A percentile compares a stretch with the other conserved stretches of the same genome.
Evolutionary conservation across 2,888 invertebrate species (phyloP).

Genomic region (Nyleta sp.): DNA sequence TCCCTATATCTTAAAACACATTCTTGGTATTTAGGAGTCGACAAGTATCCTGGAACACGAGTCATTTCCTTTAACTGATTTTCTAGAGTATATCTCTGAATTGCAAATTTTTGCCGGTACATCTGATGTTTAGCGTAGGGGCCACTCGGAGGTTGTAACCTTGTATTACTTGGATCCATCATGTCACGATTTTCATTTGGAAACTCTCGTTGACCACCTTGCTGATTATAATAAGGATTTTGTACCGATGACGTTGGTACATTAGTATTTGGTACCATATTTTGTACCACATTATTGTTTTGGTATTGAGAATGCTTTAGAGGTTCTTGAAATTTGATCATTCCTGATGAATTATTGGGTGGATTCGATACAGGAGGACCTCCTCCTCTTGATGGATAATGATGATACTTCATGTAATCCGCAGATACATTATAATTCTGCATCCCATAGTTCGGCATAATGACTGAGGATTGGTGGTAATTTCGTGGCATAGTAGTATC

Average conservation of each 20-base stretch:
- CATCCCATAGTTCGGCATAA: slow-evolving; percentile 75
- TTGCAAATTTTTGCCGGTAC: slow-evolving; percentile 77
- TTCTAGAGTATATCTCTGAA: slow-evolving; percentile 77
- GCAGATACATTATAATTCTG: slow-evolving; percentile 75
- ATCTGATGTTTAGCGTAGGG: slow-evolving; percentile 73
- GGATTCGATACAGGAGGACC: slow-evolving; percentile 37
- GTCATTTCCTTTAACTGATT: slow-evolving; percentile 76
- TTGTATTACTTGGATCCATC: slow-evolving; percentile 63
- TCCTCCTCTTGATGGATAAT: slow-evolving; percentile 72
- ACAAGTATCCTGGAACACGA: slow-evolving; percentile 77
- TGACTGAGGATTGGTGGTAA: slow-evolving; percentile 70
- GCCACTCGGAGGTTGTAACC: slow-evolving; percentile 54
- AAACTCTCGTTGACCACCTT: slow-evolving; percentile 71
- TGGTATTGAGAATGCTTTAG: slow-evolving; percentile 71
- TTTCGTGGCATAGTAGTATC: slow-evolving; percentile 69
- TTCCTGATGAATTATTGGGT: slow-evolving; percentile 52
- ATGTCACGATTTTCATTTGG: slow-evolving; percentile 71
- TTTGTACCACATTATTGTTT: slow-evolving; percentile 69
- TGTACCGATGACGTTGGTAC: slow-evolving; percentile 67
- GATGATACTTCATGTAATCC: slow-evolving; percentile 76
- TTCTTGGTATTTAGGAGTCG: slow-evolving; percentile 79
- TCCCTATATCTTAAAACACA: slow-evolving; percentile 76
- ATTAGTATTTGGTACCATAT: slow-evolving; percentile 59
- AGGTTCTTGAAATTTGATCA: slow-evolving; percentile 73
- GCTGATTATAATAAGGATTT: slow-evolving; percentile 73